phyloP scores from a whole-genome alignment of 2,797 vertebrate species.

The Gila robusta region DNA sequence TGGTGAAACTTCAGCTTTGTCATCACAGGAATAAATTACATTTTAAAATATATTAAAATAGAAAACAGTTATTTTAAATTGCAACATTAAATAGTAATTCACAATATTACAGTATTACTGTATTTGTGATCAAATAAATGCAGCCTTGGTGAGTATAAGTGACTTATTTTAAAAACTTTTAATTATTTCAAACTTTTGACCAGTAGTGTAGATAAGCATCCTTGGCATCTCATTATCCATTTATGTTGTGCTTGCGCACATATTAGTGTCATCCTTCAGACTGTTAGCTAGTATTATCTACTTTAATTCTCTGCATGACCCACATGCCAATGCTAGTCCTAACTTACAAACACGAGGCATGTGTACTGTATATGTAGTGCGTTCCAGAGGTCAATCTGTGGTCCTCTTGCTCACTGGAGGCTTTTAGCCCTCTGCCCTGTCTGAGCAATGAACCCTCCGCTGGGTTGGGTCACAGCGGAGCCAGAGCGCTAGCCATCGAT shows the following conservation, averaged over 20 bases:
- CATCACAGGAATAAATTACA: background rate
- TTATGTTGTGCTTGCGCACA: background rate
- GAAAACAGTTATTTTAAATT: background rate
- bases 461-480: constrained; percentile 56
- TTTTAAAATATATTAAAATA: background rate
- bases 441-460: constrained; percentile 54
- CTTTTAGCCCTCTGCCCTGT: constrained; percentile 56
- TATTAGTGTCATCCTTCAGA: background rate
- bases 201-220: background rate
- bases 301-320: background rate
- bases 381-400: constrained; percentile 58
- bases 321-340: constrained; percentile 8
- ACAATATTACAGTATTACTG: background rate
- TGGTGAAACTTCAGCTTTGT: background rate
- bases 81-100: background rate
- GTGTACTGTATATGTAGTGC: constrained; percentile 54
- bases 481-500: constrained; percentile 58
- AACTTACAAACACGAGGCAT: constrained; percentile 26
- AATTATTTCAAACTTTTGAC: background rate
- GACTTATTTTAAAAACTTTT: background rate
- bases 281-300: background rate
- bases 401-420: constrained; percentile 54
- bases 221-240: background rate
- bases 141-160: background rate
- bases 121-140: background rate